Base-by-base conservation (phyloP, 2,797 vertebrate species). In the Argyrosomus regius region DNA sequence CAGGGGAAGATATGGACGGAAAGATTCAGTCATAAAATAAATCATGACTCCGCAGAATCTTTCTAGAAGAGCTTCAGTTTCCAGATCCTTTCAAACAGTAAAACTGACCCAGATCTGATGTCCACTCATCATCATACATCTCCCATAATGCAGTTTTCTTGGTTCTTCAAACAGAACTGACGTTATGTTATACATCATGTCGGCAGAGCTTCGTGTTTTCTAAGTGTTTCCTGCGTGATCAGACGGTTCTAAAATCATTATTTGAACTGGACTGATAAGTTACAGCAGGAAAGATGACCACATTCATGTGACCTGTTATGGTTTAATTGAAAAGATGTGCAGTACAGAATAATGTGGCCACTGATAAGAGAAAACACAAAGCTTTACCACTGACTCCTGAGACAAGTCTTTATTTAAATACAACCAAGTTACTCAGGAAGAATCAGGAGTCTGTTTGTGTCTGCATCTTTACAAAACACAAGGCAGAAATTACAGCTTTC, bases 371-470 rank as follows among this genome's bases (percentile, higher is more conserved):
- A 17, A 53, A 56, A 57, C 67, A 59, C 53, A 4, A 14, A 5
- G 41, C 60, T 70, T 66, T 1, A 6, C 60, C 59, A 49, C 54
- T 45, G 26, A 9, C 60, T 41, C 41, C 24, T 22, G 43, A 52
- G 28, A 22, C 35, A 28, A 41, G 13, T 22, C 46, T 41, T 22
- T 5, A n/a, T 35, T 7, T 0, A 67, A 2, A 16, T 4, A 28
- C 10, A 45, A 35, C 9, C 1, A 58, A 2, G 39, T 28, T 8
- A 49, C 8, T 24, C 3, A 56, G 70, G 35, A 60, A 57, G 64
- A 80, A 61, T 61, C 69, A 66, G 48, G 41, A 41, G n/a, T 72
- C 6, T 24, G 71, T 49, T 50, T 61, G 65, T 1, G 11, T 31
- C 60, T 3, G 35, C 35, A 39, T 39, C 35, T 39, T 26, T 5